phyloP scores from a whole-genome alignment of 2,113 vertebrate species.

The Siphamia tubifer region DNA sequence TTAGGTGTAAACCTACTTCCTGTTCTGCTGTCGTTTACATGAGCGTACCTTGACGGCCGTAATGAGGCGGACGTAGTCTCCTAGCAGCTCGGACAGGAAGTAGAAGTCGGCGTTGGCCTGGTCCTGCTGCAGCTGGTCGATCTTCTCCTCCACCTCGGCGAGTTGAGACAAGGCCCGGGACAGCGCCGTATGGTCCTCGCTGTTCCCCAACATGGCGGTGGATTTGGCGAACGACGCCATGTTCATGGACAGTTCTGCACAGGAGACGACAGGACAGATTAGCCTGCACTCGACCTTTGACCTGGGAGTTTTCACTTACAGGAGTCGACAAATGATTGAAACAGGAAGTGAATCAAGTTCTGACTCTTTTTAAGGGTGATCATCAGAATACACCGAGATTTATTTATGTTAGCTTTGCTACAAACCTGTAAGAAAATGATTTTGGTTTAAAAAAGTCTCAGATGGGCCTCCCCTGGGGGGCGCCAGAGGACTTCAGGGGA shows the following conservation, averaged over 20 bases:
- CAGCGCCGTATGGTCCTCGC: slow-evolving; percentile 96
- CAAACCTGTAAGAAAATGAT: no score
- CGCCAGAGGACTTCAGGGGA: no score
- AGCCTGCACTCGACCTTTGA: background rate
- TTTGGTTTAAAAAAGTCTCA: no score
- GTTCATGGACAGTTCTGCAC: slow-evolving; percentile 91
- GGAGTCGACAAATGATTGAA: no score
- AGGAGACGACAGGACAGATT: background rate
- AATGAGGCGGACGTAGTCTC: slow-evolving; percentile 96
- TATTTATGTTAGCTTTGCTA: no score
- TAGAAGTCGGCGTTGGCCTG: slow-evolving; percentile 96
- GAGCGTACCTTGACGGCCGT: slow-evolving; percentile 88
- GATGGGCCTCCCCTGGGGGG: no score
- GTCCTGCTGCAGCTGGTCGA: slow-evolving; percentile 95
- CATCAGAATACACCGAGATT: no score
- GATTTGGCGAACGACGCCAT: slow-evolving; percentile 97
- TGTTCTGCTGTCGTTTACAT: no score
- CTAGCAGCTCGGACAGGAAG: slow-evolving; percentile 93
- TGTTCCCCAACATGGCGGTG: slow-evolving; percentile 97
- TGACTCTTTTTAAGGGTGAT: no score
- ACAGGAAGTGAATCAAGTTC: no score
- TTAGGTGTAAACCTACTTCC: no score
- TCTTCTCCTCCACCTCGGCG: slow-evolving; percentile 99
- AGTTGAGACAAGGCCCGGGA: slow-evolving; percentile 96
- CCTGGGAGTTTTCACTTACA: background rate